A percentile compares a stretch with the other conserved stretches of the same genome.
Conservation (phyloP, 2,113 vertebrate genomes). For the Mungos mungo region DNA sequence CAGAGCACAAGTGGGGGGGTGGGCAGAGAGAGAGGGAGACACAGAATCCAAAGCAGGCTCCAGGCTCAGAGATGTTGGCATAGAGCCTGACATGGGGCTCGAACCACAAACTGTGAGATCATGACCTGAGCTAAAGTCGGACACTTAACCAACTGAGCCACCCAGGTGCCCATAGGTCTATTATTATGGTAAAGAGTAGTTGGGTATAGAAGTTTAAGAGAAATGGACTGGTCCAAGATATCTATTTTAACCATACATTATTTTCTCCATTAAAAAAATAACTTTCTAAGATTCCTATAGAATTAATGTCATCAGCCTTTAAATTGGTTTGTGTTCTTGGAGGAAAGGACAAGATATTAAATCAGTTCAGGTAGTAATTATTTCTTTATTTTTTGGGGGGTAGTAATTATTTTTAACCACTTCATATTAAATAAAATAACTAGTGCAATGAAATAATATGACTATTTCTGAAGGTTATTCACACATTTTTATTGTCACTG, state of each 20-base stretch:
- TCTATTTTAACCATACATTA: not conserved
- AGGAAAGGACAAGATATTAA: not conserved
- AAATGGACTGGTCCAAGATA: not conserved
- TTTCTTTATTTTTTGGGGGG: not conserved
- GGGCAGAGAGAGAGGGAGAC: too few relatives aligned
- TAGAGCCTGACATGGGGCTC: too few relatives aligned
- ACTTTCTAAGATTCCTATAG: not conserved
- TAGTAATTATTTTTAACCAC: not conserved
- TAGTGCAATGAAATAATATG: not conserved
- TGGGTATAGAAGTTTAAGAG: not conserved
- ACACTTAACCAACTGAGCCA: too few relatives aligned
- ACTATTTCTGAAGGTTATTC: not conserved
- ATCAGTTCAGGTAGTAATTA: not conserved
- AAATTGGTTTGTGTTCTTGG: not conserved
- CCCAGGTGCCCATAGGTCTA: too few relatives aligned
- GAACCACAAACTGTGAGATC: too few relatives aligned
- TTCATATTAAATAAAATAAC: not conserved
- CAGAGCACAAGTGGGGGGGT: too few relatives aligned
- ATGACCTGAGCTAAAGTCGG: too few relatives aligned
- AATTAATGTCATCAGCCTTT: not conserved
- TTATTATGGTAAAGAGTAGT: not conserved
- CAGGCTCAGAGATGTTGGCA: too few relatives aligned
- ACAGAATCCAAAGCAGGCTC: too few relatives aligned
- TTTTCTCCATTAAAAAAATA: slow-evolving; percentile 8
- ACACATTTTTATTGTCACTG: not conserved